These are phyloP conservation scores for Scaptomyza tumidula DNA, from an alignment of 2,888 invertebrate genomes.

Conservation along the genomic window DNA sequence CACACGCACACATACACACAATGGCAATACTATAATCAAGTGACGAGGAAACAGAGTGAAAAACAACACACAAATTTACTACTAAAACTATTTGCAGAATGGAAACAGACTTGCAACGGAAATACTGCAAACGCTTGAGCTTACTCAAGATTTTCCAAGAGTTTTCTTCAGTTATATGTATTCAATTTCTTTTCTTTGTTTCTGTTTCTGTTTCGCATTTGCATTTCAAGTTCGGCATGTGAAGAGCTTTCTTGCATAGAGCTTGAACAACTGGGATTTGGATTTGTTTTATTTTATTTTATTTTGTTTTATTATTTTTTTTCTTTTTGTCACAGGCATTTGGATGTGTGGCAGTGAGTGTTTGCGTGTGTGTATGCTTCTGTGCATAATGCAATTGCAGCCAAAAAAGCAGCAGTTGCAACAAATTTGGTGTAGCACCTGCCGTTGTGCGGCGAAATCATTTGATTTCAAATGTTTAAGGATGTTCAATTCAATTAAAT, in stretches of 20 bases:
- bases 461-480: conserved; percentile 13
- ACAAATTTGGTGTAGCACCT: conserved; percentile 22
- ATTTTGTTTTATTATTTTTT: not conserved
- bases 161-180: conserved; percentile 27
- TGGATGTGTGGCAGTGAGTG: conserved; percentile 1
- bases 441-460: conserved; percentile 29
- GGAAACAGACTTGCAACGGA: conserved; percentile 9
- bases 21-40: conserved; percentile 32
- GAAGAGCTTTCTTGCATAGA: conserved; percentile 30
- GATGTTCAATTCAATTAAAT: not conserved
- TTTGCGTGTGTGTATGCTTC: conserved; percentile 1
- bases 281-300: not conserved
- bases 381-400: conserved; percentile 23
- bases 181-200: conserved; percentile 39
- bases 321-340: not conserved
- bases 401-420: conserved; percentile 11
- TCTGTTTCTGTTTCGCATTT: conserved; percentile 26
- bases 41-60: conserved; percentile 40
- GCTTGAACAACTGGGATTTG: conserved; percentile 5
- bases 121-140: conserved; percentile 16
- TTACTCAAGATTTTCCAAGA: conserved; percentile 37
- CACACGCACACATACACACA: conserved; percentile 8
- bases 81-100: conserved; percentile 34
- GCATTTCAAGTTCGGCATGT: conserved; percentile 45
- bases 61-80: conserved; percentile 43